Evolutionary conservation across 2,113 vertebrate genomes (phyloP).

Genomic region (Hystrix cristata): DNA sequence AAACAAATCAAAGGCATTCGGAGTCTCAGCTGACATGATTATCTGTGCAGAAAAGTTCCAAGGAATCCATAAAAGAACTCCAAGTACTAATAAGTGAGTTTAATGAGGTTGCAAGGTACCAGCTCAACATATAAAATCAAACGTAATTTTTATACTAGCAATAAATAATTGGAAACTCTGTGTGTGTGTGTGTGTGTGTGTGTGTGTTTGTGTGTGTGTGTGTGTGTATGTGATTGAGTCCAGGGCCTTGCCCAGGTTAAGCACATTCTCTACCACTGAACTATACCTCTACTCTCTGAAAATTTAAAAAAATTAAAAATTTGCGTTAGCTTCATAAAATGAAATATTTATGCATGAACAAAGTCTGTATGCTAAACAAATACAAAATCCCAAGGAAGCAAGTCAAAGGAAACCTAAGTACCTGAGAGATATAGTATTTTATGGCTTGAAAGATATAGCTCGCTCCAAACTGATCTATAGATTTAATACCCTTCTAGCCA

Average conservation of each 20-base stretch:
- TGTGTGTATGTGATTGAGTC: not conserved
- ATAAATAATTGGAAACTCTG: not conserved
- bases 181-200: not conserved
- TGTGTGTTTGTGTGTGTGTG: not conserved
- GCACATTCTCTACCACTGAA: not conserved
- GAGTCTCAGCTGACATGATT: not conserved
- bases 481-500: not conserved
- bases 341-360: not conserved
- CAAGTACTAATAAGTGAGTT: not conserved
- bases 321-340: not conserved
- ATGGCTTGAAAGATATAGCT: conserved; percentile 14
- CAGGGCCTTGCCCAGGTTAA: not conserved
- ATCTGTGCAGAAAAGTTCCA: not conserved
- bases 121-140: conserved; percentile 2
- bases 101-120: not conserved
- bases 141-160: conserved; percentile 14
- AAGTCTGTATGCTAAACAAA: conserved; percentile 5
- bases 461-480: not conserved
- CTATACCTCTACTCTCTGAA: not conserved
- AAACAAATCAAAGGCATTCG: not conserved
- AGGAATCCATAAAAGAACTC: not conserved
- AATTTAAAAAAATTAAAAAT: not conserved
- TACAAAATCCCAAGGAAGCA: not conserved
- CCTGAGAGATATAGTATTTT: not conserved
- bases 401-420: not conserved